phyloP scores from a whole-genome alignment of 2,797 vertebrate species.

The Atherinosoma microstoma region DNA sequence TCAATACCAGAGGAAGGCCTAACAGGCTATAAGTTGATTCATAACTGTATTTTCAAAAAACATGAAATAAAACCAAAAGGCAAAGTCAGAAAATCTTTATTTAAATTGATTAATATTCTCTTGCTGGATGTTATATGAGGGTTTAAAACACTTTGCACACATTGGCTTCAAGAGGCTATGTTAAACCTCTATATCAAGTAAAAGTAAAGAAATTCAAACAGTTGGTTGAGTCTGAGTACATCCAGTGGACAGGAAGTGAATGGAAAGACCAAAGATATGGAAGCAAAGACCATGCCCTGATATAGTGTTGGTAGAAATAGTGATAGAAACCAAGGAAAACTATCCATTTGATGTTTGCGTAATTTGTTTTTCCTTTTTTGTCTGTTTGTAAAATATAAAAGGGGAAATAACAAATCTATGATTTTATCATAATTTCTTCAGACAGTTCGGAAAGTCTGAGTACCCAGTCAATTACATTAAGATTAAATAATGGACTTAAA shows the following conservation, averaged over 20 bases:
- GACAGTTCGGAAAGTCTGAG: background rate
- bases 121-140: background rate
- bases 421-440: background rate
- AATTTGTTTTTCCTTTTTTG: background rate
- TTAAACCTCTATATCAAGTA: background rate
- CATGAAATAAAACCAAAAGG: background rate
- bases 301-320: background rate
- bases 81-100: background rate
- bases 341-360: background rate
- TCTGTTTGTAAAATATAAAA: background rate
- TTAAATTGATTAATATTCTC: background rate
- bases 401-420: background rate
- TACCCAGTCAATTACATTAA: background rate
- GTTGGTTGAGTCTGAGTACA: background rate
- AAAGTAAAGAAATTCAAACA: background rate
- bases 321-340: background rate
- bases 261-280: background rate
- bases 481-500: background rate
- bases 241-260: background rate
- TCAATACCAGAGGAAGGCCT: too few relatives aligned
- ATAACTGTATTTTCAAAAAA: background rate
- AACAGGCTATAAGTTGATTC: too few relatives aligned
- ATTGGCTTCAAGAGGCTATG: background rate
- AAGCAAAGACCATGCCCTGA: background rate
- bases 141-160: background rate